Conservation (phyloP, 1,140 invertebrate species). For the Brachionus rubens region DNA sequence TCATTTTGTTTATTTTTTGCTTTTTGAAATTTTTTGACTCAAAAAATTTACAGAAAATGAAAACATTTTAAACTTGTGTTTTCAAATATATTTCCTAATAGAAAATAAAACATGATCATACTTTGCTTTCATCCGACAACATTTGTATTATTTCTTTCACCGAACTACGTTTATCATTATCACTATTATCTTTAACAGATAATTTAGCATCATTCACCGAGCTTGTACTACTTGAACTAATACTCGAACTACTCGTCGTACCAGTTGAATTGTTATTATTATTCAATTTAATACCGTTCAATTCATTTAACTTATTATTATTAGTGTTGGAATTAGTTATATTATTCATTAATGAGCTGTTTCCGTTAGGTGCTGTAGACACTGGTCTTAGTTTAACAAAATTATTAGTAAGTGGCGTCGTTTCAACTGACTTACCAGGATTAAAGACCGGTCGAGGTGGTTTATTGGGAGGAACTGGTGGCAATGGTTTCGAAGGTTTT, state of each 20-base stretch:
- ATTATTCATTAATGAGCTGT: not conserved
- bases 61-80: too few species aligned
- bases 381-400: constrained; percentile 37
- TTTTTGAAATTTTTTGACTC: not conserved
- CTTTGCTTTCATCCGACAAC: constrained; percentile 42
- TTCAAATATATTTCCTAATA: too few species aligned
- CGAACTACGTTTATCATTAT: constrained; percentile 28
- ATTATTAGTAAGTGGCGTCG: not conserved
- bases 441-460: constrained; percentile 9
- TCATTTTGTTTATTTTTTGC: not conserved
- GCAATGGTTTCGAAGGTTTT: not conserved
- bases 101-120: not conserved
- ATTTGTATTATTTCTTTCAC: constrained; percentile 42
- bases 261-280: constrained; percentile 20
- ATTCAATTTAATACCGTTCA: not conserved
- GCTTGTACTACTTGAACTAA: constrained; percentile 30
- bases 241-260: constrained; percentile 14
- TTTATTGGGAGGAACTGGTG: constrained; percentile 8
- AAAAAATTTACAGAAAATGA: not conserved
- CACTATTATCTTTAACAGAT: not conserved
- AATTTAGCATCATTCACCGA: not conserved
- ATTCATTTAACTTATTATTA: not conserved
- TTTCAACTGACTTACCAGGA: constrained; percentile 2
- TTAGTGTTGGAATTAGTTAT: too few species aligned
- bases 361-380: not conserved